Base-by-base conservation (phyloP, 37 sponge, comb jelly and placozoan species). In the Ianthella basta region DNA sequence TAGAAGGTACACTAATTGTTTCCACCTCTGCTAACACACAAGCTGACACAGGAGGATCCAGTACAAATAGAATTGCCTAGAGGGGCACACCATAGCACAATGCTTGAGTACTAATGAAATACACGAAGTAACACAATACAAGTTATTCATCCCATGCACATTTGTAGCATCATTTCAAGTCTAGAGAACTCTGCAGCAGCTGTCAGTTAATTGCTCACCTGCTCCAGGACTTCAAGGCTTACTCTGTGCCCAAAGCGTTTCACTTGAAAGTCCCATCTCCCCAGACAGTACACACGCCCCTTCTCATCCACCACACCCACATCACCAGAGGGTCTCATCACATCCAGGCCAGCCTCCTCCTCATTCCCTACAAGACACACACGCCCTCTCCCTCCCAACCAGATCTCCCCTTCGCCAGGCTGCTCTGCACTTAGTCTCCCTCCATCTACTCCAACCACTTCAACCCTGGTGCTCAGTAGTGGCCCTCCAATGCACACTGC, bases 191-290 rank as follows among this genome's bases (percentile, higher is more conserved):
- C n/a, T n/a, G n/a, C n/a, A n/a, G n/a, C n/a, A n/a, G n/a, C n/a
- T n/a, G n/a, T n/a, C n/a, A n/a, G n/a, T n/a, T n/a, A n/a, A 44
- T 44, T 44, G 8, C 29, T 33, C 78, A 93, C 94, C 85, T 93
- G 85, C 53, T 97, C 82, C 27, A 95, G 74, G 36, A n/a, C 21
- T 13, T 93, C 88, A 20, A 97, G 83, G 44, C 90, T 88, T 0
- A 97, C 59, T 35, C 95, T 63, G 36, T 89, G 89, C 16, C 97
- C 97, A 15, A 53, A 32, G 34, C 94, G 75, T 86, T 97, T 97
- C 13, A 97, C 33, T 85, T 95, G 97, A 13, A 77, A 32, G 73
- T 97, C 97, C 6, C 60, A n/a, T 33, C 97, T 60, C 10, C 97
- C 97, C 4, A 80, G 8, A 82, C 60, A 92, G 55, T 54, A 85